Percentiles rank a stretch among this genome's conserved stretches.
Conservation (phyloP, 1,140 invertebrate genomes). For the Brachystomella parvula region DNA sequence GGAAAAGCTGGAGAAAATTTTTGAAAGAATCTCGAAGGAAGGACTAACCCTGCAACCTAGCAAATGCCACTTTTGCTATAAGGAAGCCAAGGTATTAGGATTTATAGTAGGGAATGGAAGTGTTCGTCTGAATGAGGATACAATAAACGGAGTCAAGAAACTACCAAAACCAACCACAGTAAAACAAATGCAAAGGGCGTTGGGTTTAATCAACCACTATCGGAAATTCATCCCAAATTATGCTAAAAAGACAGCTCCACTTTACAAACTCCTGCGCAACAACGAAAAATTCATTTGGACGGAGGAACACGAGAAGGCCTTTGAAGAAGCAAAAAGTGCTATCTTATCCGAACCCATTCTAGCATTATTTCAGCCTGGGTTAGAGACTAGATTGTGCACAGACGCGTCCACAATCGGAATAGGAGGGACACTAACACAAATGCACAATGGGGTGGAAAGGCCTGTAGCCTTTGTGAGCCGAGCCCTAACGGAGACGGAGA, state of each 20-base stretch:
- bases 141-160: not conserved
- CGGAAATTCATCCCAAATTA: slow-evolving; percentile 8
- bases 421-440: slow-evolving; percentile 16
- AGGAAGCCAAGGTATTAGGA: slow-evolving; percentile 45
- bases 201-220: not conserved
- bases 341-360: slow-evolving; percentile 9
- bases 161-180: not conserved
- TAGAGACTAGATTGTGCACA: not conserved
- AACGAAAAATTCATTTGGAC: slow-evolving; percentile 2
- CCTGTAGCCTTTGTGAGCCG: slow-evolving; percentile 2
- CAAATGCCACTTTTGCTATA: slow-evolving; percentile 47
- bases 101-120: slow-evolving; percentile 43
- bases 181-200: not conserved
- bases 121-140: slow-evolving; percentile 5
- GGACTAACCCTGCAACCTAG: slow-evolving; percentile 43
- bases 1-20: slow-evolving; percentile 39
- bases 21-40: slow-evolving; percentile 34
- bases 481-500: not conserved
- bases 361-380: slow-evolving; percentile 12
- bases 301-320: not conserved
- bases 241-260: not conserved
- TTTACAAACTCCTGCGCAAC: not conserved
- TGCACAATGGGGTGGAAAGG: not conserved
- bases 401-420: slow-evolving; percentile 15
- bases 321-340: not conserved